Evolutionary conservation across 2,888 invertebrate species (phyloP).

Genomic region (Margaritifera margaritifera): DNA sequence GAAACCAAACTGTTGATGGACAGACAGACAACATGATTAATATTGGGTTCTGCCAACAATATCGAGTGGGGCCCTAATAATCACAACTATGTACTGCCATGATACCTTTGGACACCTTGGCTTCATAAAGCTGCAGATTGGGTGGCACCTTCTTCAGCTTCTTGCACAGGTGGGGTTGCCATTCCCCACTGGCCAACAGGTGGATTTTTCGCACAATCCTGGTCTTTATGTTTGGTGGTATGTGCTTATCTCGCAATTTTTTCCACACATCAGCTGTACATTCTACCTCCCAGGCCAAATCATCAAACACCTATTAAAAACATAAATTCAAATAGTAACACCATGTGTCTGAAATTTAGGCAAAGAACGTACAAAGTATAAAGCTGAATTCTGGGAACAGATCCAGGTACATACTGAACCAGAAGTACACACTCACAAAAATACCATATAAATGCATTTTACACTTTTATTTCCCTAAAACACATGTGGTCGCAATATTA

Average conservation of each 20-base stretch:
- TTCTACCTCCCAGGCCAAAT: slow-evolving; percentile 65
- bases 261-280: slow-evolving; percentile 63
- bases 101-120: slow-evolving; percentile 49
- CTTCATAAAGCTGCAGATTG: slow-evolving; percentile 50
- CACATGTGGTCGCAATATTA: too few species aligned
- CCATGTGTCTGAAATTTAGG: too few species aligned
- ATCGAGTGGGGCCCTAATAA: slow-evolving; percentile 10
- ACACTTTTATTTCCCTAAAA: too few species aligned
- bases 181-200: slow-evolving; percentile 59
- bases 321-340: too few species aligned
- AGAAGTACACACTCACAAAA: too few species aligned
- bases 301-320: slow-evolving; percentile 49
- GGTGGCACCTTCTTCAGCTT: slow-evolving; percentile 44
- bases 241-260: slow-evolving; percentile 48
- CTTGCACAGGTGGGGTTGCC: slow-evolving; percentile 51
- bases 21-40: too few species aligned
- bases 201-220: slow-evolving; percentile 52
- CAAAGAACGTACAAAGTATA: too few species aligned
- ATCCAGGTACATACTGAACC: too few species aligned
- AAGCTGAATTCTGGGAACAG: too few species aligned
- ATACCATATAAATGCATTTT: too few species aligned
- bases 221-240: slow-evolving; percentile 47
- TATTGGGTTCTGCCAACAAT: neutral
- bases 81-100: neutral
- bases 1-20: too few species aligned